Conservation (phyloP, 2,113 vertebrate genomes). For the Serilophus lunatus region DNA sequence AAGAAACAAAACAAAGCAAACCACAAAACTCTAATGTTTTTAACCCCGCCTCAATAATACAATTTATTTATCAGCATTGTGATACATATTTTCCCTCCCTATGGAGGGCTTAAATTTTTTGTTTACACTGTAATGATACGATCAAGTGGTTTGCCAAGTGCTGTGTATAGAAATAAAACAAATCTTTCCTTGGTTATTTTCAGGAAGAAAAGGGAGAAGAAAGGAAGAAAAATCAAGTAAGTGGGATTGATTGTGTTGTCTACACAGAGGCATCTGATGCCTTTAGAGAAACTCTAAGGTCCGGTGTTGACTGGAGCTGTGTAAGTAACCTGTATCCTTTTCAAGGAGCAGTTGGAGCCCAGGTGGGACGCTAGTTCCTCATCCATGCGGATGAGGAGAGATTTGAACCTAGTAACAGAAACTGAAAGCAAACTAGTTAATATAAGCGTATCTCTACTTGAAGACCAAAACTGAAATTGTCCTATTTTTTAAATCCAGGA, state of each 20-base stretch:
- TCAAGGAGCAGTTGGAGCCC: background rate
- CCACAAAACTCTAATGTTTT: slow-evolving; percentile 27
- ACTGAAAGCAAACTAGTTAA: background rate
- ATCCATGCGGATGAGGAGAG: background rate
- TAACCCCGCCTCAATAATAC: slow-evolving; percentile 44
- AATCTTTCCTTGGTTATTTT: background rate
- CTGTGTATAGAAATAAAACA: background rate
- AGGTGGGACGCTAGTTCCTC: background rate
- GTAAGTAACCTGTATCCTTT: background rate
- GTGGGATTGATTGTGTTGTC: background rate
- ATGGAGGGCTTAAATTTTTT: slow-evolving; percentile 2
- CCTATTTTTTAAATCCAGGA: background rate
- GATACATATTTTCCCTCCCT: slow-evolving; percentile 4
- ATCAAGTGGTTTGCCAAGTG: background rate
- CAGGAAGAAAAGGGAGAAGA: background rate
- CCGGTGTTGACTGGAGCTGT: background rate
- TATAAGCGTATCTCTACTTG: background rate
- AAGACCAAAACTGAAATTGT: background rate
- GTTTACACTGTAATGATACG: background rate
- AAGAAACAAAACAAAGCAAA: slow-evolving; percentile 34
- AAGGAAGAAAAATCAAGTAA: background rate
- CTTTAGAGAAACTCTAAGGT: background rate
- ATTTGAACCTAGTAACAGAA: background rate
- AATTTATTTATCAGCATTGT: background rate
- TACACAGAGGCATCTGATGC: too few relatives aligned